Conservation (phyloP, 2,797 vertebrate species). For the Enteromius radiatus region DNA sequence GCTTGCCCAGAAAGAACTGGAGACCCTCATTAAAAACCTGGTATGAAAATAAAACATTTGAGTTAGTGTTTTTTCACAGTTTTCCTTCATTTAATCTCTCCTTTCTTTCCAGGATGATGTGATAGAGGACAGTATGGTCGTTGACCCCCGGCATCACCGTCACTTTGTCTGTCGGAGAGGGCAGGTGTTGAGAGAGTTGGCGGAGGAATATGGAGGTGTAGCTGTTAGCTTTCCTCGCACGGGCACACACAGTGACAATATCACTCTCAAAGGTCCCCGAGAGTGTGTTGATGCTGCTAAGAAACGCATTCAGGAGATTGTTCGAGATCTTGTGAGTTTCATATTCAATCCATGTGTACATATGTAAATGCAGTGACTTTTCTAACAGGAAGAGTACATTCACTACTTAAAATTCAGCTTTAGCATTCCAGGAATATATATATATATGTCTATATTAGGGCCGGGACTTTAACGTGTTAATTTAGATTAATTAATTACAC, state of each 20-base stretch:
- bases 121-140: constrained; percentile 81
- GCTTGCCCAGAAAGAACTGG: constrained; percentile 79
- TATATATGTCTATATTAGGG: too few relatives aligned
- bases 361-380: neutral
- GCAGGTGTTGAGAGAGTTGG: constrained; percentile 82
- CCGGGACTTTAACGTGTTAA: too few relatives aligned
- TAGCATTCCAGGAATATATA: too few relatives aligned
- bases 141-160: constrained; percentile 80
- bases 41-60: constrained; percentile 59
- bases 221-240: constrained; percentile 83
- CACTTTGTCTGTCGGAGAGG: constrained; percentile 82
- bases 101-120: constrained; percentile 78
- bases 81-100: neutral
- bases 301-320: constrained; percentile 82
- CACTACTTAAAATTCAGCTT: too few relatives aligned
- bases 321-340: constrained; percentile 76
- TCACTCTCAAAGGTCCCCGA: constrained; percentile 84
- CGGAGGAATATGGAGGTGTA: constrained; percentile 84
- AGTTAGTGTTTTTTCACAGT: neutral
- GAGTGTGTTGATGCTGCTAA: constrained; percentile 84
- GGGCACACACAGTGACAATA: constrained; percentile 77
- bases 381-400: neutral
- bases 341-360: neutral
- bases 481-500: too few relatives aligned
- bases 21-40: constrained; percentile 82